Base-by-base conservation (phyloP, 2,113 vertebrate species). In the Charadrius vociferus region DNA sequence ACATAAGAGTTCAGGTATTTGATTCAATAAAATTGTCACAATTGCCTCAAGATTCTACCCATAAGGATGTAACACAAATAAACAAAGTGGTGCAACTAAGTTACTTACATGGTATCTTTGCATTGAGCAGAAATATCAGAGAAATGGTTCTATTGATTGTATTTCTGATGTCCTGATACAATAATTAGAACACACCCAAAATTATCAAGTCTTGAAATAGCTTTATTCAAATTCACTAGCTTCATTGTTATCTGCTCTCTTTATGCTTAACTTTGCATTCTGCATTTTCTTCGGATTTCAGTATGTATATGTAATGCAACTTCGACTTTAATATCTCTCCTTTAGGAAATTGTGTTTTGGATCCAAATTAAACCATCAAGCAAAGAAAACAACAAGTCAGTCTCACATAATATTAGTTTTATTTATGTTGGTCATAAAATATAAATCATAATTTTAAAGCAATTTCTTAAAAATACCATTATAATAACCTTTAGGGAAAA, bases 391-490 rank as follows among this genome's bases (percentile, higher is more conserved):
- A 59, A 29, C 16, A 66, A 78, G 30, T 47, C 21, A 34, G 3
- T 8, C 61, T 74, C 61, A 71, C 22, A 71, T 79, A 81, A 59
- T 87, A 61, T 21, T 66, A 22, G n/a, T 41, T 50, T 91, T 49
- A 95, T 94, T 95, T 96, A 86, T 88, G 53, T 66, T 90, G 50
- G 36, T 68, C 41, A 58, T 92, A 95, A 92, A 96, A 78, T 83
- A 93, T 95, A 75, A 84, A 67, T 86, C 86, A 81, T 53, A 68
- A 93, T 93, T 93, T 95, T 90, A 79, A 97, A 97, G 73, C 39
- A 63, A 74, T 97, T 97, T 93, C n/a, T 91, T 55, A 39, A 49
- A 91, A 96, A 55, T 77, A 77, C 43, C 39, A 53, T 95, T 82
- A 59, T 59, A 63, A 73, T 94, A 53, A 89, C 41, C 66, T 96